Percentiles rank a stretch among this genome's conserved stretches.
Conservation (phyloP, 2,888 invertebrate species). For the Eugnorisma glareosa region DNA sequence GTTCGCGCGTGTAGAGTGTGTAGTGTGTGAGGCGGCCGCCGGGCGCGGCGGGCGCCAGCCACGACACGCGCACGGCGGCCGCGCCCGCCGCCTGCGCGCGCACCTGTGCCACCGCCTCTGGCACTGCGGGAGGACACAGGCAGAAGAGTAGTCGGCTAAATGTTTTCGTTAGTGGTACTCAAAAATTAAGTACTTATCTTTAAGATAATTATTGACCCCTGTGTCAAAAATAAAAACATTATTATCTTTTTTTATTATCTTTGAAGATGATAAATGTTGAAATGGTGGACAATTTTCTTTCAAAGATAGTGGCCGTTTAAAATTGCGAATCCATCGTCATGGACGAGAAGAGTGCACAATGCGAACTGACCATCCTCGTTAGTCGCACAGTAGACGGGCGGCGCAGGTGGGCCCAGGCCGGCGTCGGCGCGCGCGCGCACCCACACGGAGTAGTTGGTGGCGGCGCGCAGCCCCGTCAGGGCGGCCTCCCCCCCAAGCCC, state of each 20-base stretch:
- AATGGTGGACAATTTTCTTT: background rate
- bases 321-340: no score
- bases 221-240: no score
- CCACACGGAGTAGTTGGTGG: slow-evolving; percentile 95
- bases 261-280: background rate
- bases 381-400: slow-evolving; percentile 93
- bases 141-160: background rate
- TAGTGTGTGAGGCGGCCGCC: slow-evolving; percentile 94
- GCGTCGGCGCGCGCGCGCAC: slow-evolving; percentile 94
- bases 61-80: slow-evolving; percentile 94
- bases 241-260: no score
- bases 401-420: slow-evolving; percentile 94
- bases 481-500: slow-evolving; percentile 82
- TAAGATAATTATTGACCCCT: no score
- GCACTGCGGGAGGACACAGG: slow-evolving; percentile 90
- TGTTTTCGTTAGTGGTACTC: background rate
- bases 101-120: slow-evolving; percentile 93
- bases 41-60: slow-evolving; percentile 95
- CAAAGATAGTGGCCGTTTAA: background rate
- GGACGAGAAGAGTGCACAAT: slow-evolving; percentile 18
- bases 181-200: background rate
- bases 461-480: slow-evolving; percentile 93
- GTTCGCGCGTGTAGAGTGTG: slow-evolving; percentile 93
- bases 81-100: slow-evolving; percentile 94
- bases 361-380: slow-evolving; percentile 93